Base-by-base conservation (phyloP, 2,113 vertebrate species). In the Lagopus leucura region DNA sequence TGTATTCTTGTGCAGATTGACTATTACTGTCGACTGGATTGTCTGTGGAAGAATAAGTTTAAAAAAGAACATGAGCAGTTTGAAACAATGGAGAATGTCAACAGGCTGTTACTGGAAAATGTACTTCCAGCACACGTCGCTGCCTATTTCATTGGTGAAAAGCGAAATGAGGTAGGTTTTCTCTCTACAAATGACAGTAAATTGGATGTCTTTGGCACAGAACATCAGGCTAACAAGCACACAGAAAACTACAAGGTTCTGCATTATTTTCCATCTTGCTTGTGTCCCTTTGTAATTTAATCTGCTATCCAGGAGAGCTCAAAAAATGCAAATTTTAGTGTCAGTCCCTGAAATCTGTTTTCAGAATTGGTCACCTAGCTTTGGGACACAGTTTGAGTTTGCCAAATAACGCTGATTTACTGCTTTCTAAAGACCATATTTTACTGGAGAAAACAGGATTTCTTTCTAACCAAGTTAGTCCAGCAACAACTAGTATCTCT, bases 71-170 rank as follows among this genome's bases (percentile, higher is more conserved):
- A 99, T 3, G 99, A 99, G 16, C 99, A 99, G 89, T 99, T 99
- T 55, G 99, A 99, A 96, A 99, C 99, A 3, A 98, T 99, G 97
- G 99, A 99, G 97, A 99, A 99, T 3, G 98, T 99, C 73, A 99
- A 99, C 94, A 99, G 99, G 38, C 98, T 99, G 18, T 97, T 99
- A 70, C 96, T 99, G 97, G 99, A 99, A 95, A 99, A 99, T 2
- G 99, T 99, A 11, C 98, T 99, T 90, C 99, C 99, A 0, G 99
- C 99, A 15, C 99, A 99, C 0, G 99, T 99, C 67, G 99, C 99
- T 1, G 97, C 98, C 2, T 98, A 99, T 96, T 99, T 99, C 93
- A 98, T 99, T 4, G 99, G 98, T 10, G 99, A 99, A 96, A 99
- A 99, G 94, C 97, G 99, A 83, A 99, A 99, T 1, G 99, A 99